These are phyloP conservation scores for Halictus rubicundus DNA, from an alignment of 1,140 invertebrate species.

Conservation along the genomic window DNA sequence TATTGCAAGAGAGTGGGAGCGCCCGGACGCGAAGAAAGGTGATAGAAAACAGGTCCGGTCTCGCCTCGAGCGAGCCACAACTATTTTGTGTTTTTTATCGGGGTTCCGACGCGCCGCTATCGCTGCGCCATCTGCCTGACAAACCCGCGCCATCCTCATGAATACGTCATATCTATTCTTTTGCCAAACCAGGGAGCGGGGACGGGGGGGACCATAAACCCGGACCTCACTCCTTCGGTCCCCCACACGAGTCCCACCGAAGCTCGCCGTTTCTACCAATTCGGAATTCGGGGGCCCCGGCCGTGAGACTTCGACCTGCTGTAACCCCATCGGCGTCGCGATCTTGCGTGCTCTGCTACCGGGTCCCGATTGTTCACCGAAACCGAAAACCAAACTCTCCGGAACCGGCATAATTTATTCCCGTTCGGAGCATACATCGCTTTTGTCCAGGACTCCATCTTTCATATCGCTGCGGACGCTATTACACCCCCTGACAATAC, in stretches of 20 bases:
- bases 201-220: conserved; percentile 64
- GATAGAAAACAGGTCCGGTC: conserved; percentile 79
- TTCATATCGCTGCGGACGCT: not conserved
- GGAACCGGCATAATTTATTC: conserved; percentile 33
- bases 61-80: conserved; percentile 76
- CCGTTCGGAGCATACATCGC: not conserved
- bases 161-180: conserved; percentile 77
- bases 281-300: conserved; percentile 34
- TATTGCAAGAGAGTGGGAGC: conserved; percentile 64
- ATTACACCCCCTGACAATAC: no score
- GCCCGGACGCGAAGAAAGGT: conserved; percentile 71
- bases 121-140: conserved; percentile 73
- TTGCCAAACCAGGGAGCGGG: conserved; percentile 46
- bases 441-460: not conserved
- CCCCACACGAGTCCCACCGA: not conserved
- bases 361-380: conserved; percentile 1
- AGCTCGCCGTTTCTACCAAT: conserved; percentile 41
- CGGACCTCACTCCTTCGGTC: conserved; percentile 26
- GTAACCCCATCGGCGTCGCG: conserved; percentile 40
- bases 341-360: conserved; percentile 14
- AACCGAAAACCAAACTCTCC: not conserved
- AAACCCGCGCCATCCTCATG: conserved; percentile 72
- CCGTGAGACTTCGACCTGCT: conserved; percentile 46
- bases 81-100: conserved; percentile 77
- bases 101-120: conserved; percentile 68